phyloP scores from a whole-genome alignment of 2,888 invertebrate species.

The Ashinkailepas kermadecensis region DNA sequence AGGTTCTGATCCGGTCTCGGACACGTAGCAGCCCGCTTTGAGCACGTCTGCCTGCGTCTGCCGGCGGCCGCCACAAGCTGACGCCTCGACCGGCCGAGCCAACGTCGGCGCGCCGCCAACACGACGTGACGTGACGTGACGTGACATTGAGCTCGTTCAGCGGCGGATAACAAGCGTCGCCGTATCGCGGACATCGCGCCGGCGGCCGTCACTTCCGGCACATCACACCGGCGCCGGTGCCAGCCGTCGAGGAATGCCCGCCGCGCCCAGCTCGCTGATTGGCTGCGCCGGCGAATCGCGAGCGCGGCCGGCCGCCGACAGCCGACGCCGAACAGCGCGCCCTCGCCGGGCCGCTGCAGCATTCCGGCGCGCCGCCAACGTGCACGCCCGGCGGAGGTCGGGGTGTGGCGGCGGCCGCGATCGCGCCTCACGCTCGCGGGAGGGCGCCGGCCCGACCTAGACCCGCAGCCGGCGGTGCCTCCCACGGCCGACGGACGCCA shows the following conservation, averaged over 20 bases:
- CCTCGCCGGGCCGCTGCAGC: background rate
- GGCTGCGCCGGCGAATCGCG: background rate
- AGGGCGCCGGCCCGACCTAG: constrained; percentile 7
- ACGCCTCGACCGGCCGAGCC: background rate
- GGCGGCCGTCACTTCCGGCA: too few relatives aligned
- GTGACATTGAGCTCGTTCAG: background rate
- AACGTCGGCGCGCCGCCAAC: background rate
- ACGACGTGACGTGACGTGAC: background rate
- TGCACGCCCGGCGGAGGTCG: background rate
- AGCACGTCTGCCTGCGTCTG: too few relatives aligned
- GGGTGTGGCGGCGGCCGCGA: background rate
- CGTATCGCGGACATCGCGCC: background rate
- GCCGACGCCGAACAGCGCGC: background rate
- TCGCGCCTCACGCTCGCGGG: background rate
- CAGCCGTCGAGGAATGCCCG: background rate
- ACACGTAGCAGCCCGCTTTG: too few relatives aligned
- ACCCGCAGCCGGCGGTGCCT: constrained; percentile 1
- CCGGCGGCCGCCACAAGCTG: background rate
- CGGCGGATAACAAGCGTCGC: background rate
- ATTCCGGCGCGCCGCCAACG: background rate
- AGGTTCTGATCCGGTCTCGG: too few relatives aligned
- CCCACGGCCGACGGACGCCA: background rate
- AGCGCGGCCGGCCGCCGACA: background rate
- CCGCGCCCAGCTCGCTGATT: background rate
- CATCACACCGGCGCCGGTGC: background rate